These are phyloP conservation scores for Melanocharis versteri DNA, from an alignment of 2,113 vertebrate species.

Conservation along the genomic window DNA sequence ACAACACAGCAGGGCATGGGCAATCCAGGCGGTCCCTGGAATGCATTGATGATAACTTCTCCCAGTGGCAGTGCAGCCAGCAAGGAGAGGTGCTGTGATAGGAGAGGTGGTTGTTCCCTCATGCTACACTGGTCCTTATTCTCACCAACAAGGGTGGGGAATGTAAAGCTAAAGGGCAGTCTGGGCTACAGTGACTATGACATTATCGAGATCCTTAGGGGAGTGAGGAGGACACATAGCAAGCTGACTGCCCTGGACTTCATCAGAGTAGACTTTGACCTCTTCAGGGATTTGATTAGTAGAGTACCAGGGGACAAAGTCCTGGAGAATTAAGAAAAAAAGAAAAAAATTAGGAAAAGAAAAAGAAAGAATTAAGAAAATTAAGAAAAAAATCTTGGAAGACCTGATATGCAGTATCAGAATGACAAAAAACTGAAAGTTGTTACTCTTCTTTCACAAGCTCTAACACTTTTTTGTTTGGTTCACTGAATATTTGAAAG, in stretches of 20 bases:
- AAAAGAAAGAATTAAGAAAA: too few species aligned
- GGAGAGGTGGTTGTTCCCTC: neutral
- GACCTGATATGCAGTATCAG: neutral
- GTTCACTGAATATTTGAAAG: neutral
- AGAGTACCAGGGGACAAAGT: neutral
- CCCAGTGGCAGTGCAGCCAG: neutral
- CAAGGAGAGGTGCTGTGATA: neutral
- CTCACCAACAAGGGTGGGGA: neutral
- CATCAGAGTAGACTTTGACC: neutral
- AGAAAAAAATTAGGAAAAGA: too few species aligned
- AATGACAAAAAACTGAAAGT: neutral
- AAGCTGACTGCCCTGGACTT: neutral
- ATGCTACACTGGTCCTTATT: accelerated
- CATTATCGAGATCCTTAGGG: neutral
- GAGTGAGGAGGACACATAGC: neutral
- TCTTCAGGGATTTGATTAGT: neutral
- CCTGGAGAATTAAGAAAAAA: too few species aligned
- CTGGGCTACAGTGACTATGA: neutral
- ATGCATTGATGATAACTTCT: neutral
- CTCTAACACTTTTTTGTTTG: neutral
- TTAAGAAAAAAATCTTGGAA: neutral
- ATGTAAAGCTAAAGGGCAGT: neutral
- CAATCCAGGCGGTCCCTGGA: neutral
- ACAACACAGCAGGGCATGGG: neutral
- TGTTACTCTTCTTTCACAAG: neutral